Evolutionary conservation across 2,797 vertebrate genomes (phyloP).

Genomic region (Todus mexicanus): DNA sequence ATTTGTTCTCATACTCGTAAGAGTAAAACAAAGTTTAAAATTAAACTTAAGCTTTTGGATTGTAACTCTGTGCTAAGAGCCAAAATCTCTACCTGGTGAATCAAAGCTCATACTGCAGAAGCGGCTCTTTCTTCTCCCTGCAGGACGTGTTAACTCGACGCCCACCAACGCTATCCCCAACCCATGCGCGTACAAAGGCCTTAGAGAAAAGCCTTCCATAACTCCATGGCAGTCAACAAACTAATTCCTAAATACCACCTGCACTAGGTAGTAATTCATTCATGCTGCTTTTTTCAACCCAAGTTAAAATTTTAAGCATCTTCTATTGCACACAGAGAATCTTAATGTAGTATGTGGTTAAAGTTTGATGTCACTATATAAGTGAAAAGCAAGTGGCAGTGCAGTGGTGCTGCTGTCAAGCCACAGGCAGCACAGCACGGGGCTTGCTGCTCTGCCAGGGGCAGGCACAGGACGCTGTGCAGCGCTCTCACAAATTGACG

Average conservation of each 20-base stretch:
- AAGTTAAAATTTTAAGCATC: not conserved
- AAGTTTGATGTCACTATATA: not conserved
- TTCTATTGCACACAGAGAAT: not conserved
- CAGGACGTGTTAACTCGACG: not conserved
- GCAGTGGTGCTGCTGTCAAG: not conserved
- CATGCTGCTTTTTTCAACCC: not conserved
- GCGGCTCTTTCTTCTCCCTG: not conserved
- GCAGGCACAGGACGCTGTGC: not conserved
- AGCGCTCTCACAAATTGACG: not conserved
- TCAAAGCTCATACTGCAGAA: not conserved
- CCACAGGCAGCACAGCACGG: rapidly evolving
- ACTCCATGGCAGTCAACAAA: no score
- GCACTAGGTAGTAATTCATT: not conserved
- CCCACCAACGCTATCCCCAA: not conserved
- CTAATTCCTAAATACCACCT: no score
- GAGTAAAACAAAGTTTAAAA: not conserved
- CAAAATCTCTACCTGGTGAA: not conserved
- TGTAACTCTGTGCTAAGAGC: not conserved
- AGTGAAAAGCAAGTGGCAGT: not conserved
- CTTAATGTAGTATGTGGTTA: not conserved
- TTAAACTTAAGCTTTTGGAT: not conserved
- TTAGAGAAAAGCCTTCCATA: not conserved
- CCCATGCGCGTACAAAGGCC: not conserved
- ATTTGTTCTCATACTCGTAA: not conserved
- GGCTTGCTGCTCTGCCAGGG: not conserved